These are phyloP conservation scores for Plodia interpunctella DNA, from an alignment of 1,140 invertebrate genomes.

Conservation along the genomic window DNA sequence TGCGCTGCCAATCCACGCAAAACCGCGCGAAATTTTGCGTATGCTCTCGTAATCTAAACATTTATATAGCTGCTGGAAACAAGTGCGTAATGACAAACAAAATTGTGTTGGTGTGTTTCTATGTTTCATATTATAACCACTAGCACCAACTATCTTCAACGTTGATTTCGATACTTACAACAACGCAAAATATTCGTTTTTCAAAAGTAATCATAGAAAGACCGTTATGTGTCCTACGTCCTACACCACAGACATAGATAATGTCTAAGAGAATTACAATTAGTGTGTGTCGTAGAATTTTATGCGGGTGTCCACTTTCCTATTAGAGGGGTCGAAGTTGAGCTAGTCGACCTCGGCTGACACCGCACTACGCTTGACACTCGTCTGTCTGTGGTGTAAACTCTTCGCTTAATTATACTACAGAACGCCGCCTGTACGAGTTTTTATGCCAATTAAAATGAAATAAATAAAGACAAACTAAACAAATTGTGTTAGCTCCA, in stretches of 20 bases:
- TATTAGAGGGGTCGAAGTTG: slow-evolving; percentile 53
- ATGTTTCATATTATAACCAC: too few relatives aligned
- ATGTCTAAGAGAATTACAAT: slow-evolving; percentile 39
- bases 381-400: slow-evolving; percentile 24
- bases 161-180: too few relatives aligned
- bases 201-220: not conserved
- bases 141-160: too few relatives aligned
- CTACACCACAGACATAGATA: slow-evolving; percentile 29
- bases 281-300: slow-evolving; percentile 24
- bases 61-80: slow-evolving; percentile 37
- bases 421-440: not conserved
- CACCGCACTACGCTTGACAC: slow-evolving; percentile 56
- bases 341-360: slow-evolving; percentile 50
- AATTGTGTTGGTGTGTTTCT: not conserved
- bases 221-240: slow-evolving; percentile 21
- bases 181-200: too few relatives aligned
- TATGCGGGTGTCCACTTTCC: slow-evolving; percentile 64
- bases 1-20: slow-evolving; percentile 43
- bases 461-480: too few relatives aligned
- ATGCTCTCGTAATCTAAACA: slow-evolving; percentile 50
- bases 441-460: too few relatives aligned
- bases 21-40: slow-evolving; percentile 58
- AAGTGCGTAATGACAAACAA: slow-evolving; percentile 7
- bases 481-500: too few relatives aligned
- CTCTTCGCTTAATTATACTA: not conserved